These are phyloP conservation scores for Trachurus trachurus DNA, from an alignment of 2,797 vertebrate species.

Conservation along the genomic window DNA sequence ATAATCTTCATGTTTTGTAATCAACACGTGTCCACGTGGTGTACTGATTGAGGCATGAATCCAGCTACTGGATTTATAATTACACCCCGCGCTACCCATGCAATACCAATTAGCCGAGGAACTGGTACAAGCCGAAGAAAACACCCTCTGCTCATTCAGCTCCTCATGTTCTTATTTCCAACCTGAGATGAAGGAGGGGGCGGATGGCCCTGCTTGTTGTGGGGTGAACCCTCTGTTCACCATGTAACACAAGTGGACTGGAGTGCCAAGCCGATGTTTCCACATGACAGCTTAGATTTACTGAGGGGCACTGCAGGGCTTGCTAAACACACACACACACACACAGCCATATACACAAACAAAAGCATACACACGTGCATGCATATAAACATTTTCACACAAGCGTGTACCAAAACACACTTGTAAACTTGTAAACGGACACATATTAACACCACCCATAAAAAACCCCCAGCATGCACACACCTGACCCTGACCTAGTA, in stretches of 20 bases:
- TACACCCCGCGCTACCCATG: neutral
- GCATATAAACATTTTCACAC: slow-evolving; percentile 24
- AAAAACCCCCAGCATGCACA: slow-evolving; percentile 31
- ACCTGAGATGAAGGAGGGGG: slow-evolving; percentile 49
- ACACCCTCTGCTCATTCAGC: neutral
- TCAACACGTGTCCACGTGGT: slow-evolving; percentile 26
- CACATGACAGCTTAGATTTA: slow-evolving; percentile 80
- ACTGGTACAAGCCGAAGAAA: slow-evolving; percentile 12
- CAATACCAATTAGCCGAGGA: slow-evolving; percentile 37
- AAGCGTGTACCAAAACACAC: slow-evolving; percentile 10
- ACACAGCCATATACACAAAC: slow-evolving; percentile 8
- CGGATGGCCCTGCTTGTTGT: slow-evolving; percentile 48
- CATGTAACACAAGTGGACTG: slow-evolving; percentile 81
- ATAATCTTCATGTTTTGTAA: slow-evolving; percentile 14
- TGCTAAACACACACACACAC: slow-evolving; percentile 33
- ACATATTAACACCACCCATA: slow-evolving; percentile 7
- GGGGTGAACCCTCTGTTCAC: slow-evolving; percentile 68
- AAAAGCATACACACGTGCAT: slow-evolving; percentile 26
- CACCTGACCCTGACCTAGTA: slow-evolving; percentile 52
- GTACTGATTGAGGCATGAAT: slow-evolving; percentile 11
- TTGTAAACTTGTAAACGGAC: slow-evolving; percentile 12
- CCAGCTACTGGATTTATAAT: slow-evolving; percentile 18
- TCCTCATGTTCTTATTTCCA: slow-evolving; percentile 28
- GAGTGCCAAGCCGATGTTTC: slow-evolving; percentile 81
- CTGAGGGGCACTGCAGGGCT: slow-evolving; percentile 56